A percentile compares a stretch with the other conserved stretches of the same genome.
Conservation (phyloP, 1,140 invertebrate species). For the Lineus longissimus region DNA sequence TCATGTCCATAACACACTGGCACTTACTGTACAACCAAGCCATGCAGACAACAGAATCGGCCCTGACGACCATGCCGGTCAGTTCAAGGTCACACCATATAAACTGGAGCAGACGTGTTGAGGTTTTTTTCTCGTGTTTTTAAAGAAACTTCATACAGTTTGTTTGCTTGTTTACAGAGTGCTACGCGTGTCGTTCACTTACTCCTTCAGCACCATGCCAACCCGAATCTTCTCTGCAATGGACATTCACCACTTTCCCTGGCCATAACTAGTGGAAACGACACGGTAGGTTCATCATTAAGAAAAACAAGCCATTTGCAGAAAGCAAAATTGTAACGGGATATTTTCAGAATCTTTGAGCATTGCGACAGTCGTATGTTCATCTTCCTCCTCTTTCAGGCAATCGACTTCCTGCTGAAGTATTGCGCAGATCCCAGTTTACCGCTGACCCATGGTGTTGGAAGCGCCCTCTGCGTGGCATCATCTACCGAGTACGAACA, state of each 20-base stretch:
- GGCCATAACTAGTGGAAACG: constrained; percentile 52
- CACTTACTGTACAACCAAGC: too few species aligned
- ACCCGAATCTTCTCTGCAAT: constrained; percentile 50
- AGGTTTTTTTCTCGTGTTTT: too few species aligned
- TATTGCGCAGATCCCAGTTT: constrained; percentile 44
- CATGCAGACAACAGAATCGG: too few species aligned
- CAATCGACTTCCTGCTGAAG: constrained; percentile 44
- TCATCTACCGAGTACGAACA: constrained; percentile 48
- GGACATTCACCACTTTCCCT: constrained; percentile 50
- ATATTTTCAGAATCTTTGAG: too few species aligned
- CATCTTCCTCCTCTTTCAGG: constrained; percentile 28
- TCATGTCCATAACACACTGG: too few species aligned
- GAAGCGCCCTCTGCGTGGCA: constrained; percentile 48
- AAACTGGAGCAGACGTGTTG: too few species aligned
- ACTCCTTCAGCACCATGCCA: constrained; percentile 46
- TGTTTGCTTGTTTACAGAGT: constrained; percentile 29
- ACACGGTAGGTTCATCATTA: constrained; percentile 32
- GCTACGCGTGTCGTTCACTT: constrained; percentile 41
- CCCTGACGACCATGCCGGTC: too few species aligned
- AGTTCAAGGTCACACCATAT: too few species aligned
- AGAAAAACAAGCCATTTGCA: background rate
- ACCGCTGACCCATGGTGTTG: constrained; percentile 47
- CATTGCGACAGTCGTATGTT: too few species aligned
- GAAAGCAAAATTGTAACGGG: too few species aligned
- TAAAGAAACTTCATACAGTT: too few species aligned